phyloP scores from a whole-genome alignment of 92 coral and sea anemone species.

The Parazoanthus atlanticus region DNA sequence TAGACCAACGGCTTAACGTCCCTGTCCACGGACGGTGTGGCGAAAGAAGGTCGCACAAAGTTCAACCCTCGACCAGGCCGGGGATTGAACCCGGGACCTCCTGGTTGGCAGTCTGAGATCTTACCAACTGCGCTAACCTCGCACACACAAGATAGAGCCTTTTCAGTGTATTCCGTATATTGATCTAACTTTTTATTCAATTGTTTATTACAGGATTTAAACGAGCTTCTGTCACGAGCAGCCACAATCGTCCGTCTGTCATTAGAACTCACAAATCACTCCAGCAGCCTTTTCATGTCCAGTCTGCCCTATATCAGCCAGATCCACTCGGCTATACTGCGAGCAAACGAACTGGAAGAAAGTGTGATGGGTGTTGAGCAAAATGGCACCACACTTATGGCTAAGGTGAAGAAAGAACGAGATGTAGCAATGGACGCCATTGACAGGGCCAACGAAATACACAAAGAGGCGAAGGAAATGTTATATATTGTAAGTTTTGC shows the following conservation, averaged over 20 bases:
- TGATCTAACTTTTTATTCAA: not conserved
- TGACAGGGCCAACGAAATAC: slow-evolving; percentile 53
- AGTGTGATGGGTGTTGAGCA: slow-evolving; percentile 44
- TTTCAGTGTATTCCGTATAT: not conserved
- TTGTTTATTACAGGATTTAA: not conserved
- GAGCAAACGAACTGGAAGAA: slow-evolving; percentile 59
- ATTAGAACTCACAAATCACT: slow-evolving; percentile 44
- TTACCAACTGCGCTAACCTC: too few species aligned
- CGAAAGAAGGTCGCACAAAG: too few species aligned
- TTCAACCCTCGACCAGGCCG: too few species aligned
- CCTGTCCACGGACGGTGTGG: too few species aligned
- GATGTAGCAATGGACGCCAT: slow-evolving; percentile 61
- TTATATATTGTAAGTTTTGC: slow-evolving; percentile 37
- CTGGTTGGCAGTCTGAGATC: too few species aligned
- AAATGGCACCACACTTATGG: slow-evolving; percentile 50
- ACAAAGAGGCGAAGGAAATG: slow-evolving; percentile 61
- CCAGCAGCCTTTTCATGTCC: slow-evolving; percentile 53
- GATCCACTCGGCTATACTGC: slow-evolving; percentile 65
- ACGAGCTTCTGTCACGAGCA: slow-evolving; percentile 23
- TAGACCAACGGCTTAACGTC: too few species aligned
- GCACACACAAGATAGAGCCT: too few species aligned
- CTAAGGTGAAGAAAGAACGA: slow-evolving; percentile 31
- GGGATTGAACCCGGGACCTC: too few species aligned
- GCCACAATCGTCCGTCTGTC: not conserved
- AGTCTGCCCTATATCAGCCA: slow-evolving; percentile 62